Evolutionary conservation across 37 sponge, comb jelly and placozoan species (phyloP).

Genomic region (Oscarella lobularis): DNA sequence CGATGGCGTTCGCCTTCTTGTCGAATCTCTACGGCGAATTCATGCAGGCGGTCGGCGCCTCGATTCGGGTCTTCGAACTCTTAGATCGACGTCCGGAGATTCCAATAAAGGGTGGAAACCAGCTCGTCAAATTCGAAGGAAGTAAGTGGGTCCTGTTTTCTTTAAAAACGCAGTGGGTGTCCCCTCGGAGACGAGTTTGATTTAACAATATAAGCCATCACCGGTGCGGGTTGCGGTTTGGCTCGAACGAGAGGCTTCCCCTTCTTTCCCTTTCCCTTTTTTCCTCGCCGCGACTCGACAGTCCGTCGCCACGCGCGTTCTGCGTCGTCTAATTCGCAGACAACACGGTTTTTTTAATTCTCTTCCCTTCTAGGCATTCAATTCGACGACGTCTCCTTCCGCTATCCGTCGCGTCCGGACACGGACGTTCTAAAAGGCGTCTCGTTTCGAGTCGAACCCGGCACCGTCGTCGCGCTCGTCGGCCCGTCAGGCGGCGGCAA

Average conservation of each 20-base stretch:
- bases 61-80: conserved; percentile 61
- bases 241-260: no score
- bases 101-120: conserved; percentile 30
- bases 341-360: no score
- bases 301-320: no score
- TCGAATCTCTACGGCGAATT: conserved; percentile 74
- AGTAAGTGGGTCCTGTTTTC: conserved; percentile 10
- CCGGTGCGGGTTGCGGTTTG: no score
- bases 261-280: no score
- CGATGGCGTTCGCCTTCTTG: conserved; percentile 67
- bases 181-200: no score
- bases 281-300: no score
- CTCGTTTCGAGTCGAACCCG: conserved; percentile 40
- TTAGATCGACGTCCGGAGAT: conserved; percentile 41
- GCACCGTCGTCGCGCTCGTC: conserved; percentile 78
- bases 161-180: no score
- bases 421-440: conserved; percentile 59
- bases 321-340: no score
- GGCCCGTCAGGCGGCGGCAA: conserved; percentile 83
- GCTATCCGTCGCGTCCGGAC: conserved; percentile 76
- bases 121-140: conserved; percentile 29
- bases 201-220: no score
- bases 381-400: conserved; percentile 50
- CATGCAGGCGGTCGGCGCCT: conserved; percentile 85
- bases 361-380: conserved; percentile 28